Percentiles rank a stretch among this genome's conserved stretches.
These are phyloP conservation scores for Abrostola triplasia DNA, from an alignment of 2,888 invertebrate species.

Conservation along the genomic window DNA sequence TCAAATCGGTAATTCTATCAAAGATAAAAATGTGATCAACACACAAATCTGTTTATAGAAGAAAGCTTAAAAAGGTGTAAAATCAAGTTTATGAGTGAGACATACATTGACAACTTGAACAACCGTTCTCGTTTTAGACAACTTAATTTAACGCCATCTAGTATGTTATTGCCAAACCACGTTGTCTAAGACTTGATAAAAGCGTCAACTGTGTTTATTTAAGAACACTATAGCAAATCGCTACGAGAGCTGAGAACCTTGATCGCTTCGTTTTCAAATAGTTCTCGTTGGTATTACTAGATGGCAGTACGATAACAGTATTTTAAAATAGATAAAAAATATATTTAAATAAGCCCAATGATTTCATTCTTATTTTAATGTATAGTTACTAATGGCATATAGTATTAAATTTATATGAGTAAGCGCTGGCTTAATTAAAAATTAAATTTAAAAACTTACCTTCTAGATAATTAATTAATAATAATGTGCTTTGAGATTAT, in stretches of 20 bases:
- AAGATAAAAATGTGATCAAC: neutral
- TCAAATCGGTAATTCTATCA: too few species aligned
- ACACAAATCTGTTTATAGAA: too few species aligned
- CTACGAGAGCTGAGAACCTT: neutral
- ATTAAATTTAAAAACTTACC: too few species aligned
- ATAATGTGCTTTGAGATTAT: too few species aligned
- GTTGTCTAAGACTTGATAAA: neutral
- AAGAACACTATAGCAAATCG: neutral
- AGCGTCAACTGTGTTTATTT: slow-evolving; percentile 17
- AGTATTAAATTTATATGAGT: too few species aligned
- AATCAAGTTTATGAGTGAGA: slow-evolving; percentile 1
- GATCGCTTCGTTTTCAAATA: neutral
- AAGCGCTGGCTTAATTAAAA: too few species aligned
- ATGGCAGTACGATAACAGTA: slow-evolving; percentile 9
- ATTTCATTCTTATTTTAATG: too few species aligned
- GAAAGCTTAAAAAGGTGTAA: neutral
- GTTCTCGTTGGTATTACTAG: neutral
- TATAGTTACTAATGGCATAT: too few species aligned
- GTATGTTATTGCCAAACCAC: neutral
- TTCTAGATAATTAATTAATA: too few species aligned
- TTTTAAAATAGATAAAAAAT: too few species aligned
- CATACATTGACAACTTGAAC: neutral
- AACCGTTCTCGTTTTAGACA: neutral
- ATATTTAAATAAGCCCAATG: too few species aligned
- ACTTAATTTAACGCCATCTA: slow-evolving; percentile 22